Base-by-base conservation (phyloP, 2,797 vertebrate species). In the Todus mexicanus region DNA sequence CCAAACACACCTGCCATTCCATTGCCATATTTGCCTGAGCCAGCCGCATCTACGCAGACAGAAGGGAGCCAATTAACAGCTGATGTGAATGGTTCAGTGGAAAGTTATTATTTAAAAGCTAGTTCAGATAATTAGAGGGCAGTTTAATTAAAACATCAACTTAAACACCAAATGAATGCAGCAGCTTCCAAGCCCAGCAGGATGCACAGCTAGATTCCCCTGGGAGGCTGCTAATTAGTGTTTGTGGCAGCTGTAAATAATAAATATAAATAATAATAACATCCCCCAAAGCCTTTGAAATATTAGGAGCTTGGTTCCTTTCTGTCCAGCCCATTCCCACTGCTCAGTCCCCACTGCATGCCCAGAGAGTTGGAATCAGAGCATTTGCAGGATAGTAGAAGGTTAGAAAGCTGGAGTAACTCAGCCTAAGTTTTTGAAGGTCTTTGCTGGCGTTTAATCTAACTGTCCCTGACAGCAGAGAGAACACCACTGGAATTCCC, bases 111-210 rank as follows among this genome's bases (percentile, higher is more conserved):
- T 88, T 94, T 94, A 92, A 94, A 86, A 91, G 85, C 86, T 90
- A 81, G 79, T 92, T 86, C 91, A 70, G 56, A 68, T 90, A 93
- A 93, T 89, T 83, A 95, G 81, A 92, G 93, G 83, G 40, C 83
- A 86, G 92, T 93, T 92, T 95, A 91, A 91, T 94, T 94, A 92
- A 89, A 84, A 93, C 75, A 73, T 90, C 91, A 94, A 78, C 80
- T 87, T 92, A 87, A 48, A 85, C 27, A 77, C 65, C 33, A 93
- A 93, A 76, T 33, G 53, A 93, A 89, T 45, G 63, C 76, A 59
- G 50, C 37, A 60, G 91, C 38, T 92, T 93, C 85, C 63, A 68
- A 93, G 79, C 88, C 75, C 91, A 90, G 94, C 75, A 91, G 93
- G 92, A 92, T 47, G 42, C 60, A 68, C 78, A 90, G 75, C 61